Evolutionary conservation across 2,797 vertebrate species (phyloP).

Genomic region (Sebastes oblongus): DNA sequence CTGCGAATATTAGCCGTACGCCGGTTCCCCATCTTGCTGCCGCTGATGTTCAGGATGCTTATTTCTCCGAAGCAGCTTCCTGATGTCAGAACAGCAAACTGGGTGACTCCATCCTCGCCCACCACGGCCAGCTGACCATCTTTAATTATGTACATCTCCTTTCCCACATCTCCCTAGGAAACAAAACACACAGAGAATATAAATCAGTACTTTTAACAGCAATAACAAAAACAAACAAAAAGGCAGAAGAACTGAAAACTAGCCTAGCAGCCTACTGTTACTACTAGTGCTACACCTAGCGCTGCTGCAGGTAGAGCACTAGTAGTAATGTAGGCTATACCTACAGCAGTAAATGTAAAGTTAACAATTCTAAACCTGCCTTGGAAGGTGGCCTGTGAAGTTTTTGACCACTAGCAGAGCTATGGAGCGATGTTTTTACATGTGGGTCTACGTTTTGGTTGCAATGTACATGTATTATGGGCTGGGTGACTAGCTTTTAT

Average conservation of each 20-base stretch:
- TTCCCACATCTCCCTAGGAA: conserved; percentile 89
- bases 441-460: not conserved
- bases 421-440: not conserved
- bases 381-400: not conserved
- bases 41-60: conserved; percentile 96
- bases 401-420: not conserved
- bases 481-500: not conserved
- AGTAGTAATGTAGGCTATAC: too few species aligned
- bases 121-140: conserved; percentile 93
- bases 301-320: too few species aligned
- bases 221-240: not conserved
- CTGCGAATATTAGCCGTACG: conserved; percentile 95
- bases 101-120: conserved; percentile 89
- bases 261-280: not conserved
- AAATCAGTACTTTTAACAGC: not conserved
- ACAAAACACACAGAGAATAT: not conserved
- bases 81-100: conserved; percentile 89
- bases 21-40: conserved; percentile 96
- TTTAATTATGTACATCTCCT: conserved; percentile 99
- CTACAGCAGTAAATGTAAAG: not conserved
- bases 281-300: not conserved
- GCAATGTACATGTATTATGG: not conserved
- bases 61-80: conserved; percentile 97
- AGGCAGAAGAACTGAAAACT: not conserved
- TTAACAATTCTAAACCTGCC: not conserved